Evolutionary conservation across 2,113 vertebrate genomes (phyloP), one percentile per base, ranked within the genome.

Genomic region (Bufo gargarizans): DNA sequence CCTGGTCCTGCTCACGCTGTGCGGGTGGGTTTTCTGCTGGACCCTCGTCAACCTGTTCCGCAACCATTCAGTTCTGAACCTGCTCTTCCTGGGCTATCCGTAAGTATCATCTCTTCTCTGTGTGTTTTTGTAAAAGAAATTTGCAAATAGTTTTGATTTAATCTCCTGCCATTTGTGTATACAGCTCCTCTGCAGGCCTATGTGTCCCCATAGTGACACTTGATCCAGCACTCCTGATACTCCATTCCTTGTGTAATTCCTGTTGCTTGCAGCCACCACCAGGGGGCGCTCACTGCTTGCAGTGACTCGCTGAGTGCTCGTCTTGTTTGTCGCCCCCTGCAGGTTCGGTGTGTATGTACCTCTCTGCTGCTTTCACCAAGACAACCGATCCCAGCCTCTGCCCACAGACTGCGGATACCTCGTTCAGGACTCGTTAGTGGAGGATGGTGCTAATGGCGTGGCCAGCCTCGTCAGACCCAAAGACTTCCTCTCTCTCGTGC

Each of bases 51-150:
- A 97, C 92, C 97, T 99, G 91, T 99, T 98, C 94, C 96, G 95
- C 92, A 97, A 96, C 92, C 93, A 99, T 93, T 99, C 98, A 33
- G 96, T 99, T 84, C 97, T 99, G 91, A 99, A 98, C 93, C 97
- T 99, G 80, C 97, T 99, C 88, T 99, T 99, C 94, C 95, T 99
- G 91, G 98, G 98, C 92, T 99, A 99, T 92, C 98, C 98, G 98
- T 99, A 93, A 99, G 98, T 98, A 33, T 13, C 90, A 10, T 3
- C 67, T 19, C 3, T 19, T 4, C 14, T 59, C 12, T 59, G 12
- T 4, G 12, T 16, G 58, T 13, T 53, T 53, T 53, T 53, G 53
- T 9, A 33, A 33, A 33, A 33, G 33, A 33, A 33, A 33, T 33
- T 33, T 33, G 33, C 33, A 33, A 33, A 33, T 33, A 33, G 33